A percentile compares a stretch with the other conserved stretches of the same genome.
Evolutionary conservation across 1,140 invertebrate species (phyloP).

Genomic region (Limonius californicus): DNA sequence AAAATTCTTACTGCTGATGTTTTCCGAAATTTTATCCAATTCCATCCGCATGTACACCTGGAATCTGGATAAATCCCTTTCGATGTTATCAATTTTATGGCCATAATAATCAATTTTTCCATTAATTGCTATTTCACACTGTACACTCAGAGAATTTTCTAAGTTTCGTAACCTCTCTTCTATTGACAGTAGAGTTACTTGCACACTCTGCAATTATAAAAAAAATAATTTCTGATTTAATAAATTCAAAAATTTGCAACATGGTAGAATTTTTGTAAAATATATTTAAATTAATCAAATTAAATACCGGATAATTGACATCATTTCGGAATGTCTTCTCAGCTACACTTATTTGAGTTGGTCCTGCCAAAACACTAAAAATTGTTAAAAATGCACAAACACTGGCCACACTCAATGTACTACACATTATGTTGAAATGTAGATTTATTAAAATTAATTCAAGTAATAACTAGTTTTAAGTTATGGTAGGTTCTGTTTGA

Average conservation of each 20-base stretch:
- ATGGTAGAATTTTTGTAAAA: no score
- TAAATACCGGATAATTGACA: no score
- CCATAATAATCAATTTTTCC: conserved; percentile 48
- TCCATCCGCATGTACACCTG: conserved; percentile 44
- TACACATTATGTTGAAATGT: neutral
- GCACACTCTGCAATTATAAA: conserved; percentile 47
- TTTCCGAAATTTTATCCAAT: conserved; percentile 46
- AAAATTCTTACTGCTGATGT: conserved; percentile 44
- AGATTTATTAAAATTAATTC: no score
- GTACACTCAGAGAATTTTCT: conserved; percentile 49
- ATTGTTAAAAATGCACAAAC: neutral
- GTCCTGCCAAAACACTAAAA: neutral
- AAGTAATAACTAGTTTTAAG: neutral
- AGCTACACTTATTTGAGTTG: neutral
- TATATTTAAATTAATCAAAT: no score
- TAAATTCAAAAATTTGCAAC: no score
- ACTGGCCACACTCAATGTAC: neutral
- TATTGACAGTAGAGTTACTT: conserved; percentile 50
- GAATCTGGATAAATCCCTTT: conserved; percentile 51
- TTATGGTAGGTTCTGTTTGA: neutral
- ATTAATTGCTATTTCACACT: conserved; percentile 47
- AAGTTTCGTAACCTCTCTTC: conserved; percentile 55
- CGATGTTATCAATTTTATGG: conserved; percentile 53
- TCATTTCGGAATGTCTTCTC: no score
- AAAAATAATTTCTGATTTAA: no score